These are phyloP conservation scores for Dasysyrphus tricinctus DNA, from an alignment of 2,888 invertebrate genomes.

Conservation along the genomic window DNA sequence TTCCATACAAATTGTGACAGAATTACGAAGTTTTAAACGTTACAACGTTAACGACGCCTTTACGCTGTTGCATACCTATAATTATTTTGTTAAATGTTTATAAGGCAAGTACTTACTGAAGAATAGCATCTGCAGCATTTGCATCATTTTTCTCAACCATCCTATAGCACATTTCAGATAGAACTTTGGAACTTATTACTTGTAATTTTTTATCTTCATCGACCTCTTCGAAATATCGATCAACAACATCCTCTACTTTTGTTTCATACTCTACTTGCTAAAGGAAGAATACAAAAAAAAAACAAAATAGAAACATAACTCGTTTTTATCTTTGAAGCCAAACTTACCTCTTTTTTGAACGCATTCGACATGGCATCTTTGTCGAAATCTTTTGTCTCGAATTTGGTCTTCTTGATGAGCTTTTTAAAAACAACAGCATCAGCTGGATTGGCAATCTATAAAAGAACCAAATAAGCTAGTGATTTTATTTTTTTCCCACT, in stretches of 20 bases:
- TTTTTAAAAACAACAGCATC: conserved; percentile 91
- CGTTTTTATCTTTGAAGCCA: not conserved
- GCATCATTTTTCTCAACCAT: conserved; percentile 87
- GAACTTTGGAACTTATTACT: conserved; percentile 89
- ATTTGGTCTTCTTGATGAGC: conserved; percentile 81
- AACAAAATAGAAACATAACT: not conserved
- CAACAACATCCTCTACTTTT: conserved; percentile 86
- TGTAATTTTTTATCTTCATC: conserved; percentile 85
- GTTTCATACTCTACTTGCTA: conserved; percentile 79
- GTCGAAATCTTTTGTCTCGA: conserved; percentile 78
- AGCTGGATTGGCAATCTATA: conserved; percentile 91
- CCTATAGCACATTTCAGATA: conserved; percentile 90
- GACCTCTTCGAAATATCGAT: conserved; percentile 85
- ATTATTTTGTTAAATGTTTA: not conserved
- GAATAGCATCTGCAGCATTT: conserved; percentile 85
- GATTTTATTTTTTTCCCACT: no score
- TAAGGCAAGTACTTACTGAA: conserved; percentile 82
- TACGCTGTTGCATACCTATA: no score
- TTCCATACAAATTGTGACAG: no score
- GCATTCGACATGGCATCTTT: conserved; percentile 80
- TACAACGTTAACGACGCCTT: no score
- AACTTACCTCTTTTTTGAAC: conserved; percentile 77
- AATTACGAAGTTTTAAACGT: no score
- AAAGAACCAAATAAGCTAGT: not conserved
- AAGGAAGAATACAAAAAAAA: not conserved